These are phyloP conservation scores for Toxostoma redivivum DNA, from an alignment of 2,113 vertebrate genomes.

Conservation along the genomic window DNA sequence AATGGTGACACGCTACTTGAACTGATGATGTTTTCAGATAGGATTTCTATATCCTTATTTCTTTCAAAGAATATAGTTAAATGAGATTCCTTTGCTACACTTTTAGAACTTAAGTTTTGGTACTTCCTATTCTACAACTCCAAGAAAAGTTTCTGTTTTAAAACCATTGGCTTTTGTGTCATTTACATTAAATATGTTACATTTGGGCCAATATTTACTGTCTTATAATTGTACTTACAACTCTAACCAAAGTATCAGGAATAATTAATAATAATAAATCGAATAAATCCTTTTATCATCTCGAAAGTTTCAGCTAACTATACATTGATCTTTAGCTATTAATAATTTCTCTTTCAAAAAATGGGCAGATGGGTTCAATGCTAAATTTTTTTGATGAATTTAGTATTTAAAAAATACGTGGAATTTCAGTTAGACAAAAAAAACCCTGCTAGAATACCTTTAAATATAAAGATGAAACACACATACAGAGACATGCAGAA, in stretches of 20 bases:
- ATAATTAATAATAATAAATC: background rate
- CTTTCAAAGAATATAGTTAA: background rate
- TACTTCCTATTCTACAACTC: background rate
- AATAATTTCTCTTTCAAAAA: background rate
- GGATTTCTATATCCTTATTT: conserved; percentile 5
- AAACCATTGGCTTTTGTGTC: background rate
- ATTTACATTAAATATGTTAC: background rate
- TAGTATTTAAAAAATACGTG: background rate
- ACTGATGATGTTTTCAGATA: conserved; percentile 36
- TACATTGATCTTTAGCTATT: background rate
- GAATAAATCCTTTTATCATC: background rate
- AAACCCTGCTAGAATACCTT: background rate
- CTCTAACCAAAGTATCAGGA: background rate
- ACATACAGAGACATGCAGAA: background rate
- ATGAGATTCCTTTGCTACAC: background rate
- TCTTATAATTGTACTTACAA: background rate
- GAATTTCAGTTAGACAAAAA: background rate
- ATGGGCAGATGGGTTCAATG: background rate
- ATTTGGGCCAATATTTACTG: background rate
- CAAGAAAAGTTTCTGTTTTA: background rate
- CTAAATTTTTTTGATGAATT: background rate
- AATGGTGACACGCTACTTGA: conserved; percentile 1
- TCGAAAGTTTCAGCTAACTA: background rate
- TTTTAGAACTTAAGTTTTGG: background rate
- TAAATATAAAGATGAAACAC: background rate